Percentiles rank a stretch among this genome's conserved stretches.
These are phyloP conservation scores for Argyra leucocephala DNA, from an alignment of 2,888 invertebrate genomes.

Conservation along the genomic window DNA sequence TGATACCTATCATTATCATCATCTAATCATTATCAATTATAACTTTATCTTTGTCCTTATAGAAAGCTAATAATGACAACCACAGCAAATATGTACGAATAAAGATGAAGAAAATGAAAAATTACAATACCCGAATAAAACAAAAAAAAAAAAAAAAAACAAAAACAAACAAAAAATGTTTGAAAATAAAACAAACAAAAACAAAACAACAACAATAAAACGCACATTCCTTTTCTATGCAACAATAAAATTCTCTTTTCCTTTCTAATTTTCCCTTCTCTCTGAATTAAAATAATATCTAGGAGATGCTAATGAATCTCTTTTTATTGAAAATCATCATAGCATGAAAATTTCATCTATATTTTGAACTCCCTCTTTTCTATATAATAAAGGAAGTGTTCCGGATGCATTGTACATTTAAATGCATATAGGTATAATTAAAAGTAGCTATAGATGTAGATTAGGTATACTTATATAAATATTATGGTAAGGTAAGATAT, in stretches of 20 bases:
- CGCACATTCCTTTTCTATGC: no score
- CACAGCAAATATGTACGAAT: not conserved
- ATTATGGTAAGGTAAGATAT: no score
- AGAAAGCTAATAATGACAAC: not conserved
- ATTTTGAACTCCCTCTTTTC: not conserved
- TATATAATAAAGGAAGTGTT: not conserved
- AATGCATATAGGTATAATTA: not conserved
- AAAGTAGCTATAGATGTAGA: no score
- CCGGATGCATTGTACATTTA: not conserved
- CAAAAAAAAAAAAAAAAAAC: not conserved
- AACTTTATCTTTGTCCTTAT: not conserved
- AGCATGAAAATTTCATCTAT: constrained; percentile 8
- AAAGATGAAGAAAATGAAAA: not conserved
- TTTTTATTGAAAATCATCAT: constrained; percentile 8
- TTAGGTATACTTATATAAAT: no score
- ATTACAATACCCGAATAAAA: not conserved
- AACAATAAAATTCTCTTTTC: no score
- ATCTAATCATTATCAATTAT: not conserved
- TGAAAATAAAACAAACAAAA: not conserved
- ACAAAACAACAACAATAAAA: not conserved
- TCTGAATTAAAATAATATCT: constrained; percentile 1
- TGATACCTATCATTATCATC: not conserved
- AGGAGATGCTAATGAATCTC: constrained; percentile 9
- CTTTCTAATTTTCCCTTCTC: no score
- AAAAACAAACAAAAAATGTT: not conserved